phyloP scores from a whole-genome alignment of 2,888 invertebrate species.

The Apotomis betuletana region DNA sequence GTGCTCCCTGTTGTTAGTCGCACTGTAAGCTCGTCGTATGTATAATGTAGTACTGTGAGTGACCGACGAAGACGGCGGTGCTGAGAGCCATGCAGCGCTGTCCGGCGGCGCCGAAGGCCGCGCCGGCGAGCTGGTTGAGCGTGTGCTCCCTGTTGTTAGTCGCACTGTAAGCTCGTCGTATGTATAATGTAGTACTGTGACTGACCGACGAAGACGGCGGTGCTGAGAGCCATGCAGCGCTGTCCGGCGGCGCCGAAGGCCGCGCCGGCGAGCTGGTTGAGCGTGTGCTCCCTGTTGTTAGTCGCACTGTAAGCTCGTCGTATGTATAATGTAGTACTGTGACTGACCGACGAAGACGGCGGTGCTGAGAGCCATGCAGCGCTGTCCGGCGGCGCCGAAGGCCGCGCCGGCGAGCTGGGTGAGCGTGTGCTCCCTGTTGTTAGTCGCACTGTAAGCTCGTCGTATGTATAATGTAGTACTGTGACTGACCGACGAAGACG shows the following conservation, averaged over 20 bases:
- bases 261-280: slow-evolving; percentile 96
- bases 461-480: no score
- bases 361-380: slow-evolving; percentile 89
- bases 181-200: no score
- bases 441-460: slow-evolving; percentile 82
- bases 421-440: slow-evolving; percentile 97
- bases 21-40: no score
- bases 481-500: no score
- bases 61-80: slow-evolving; percentile 57
- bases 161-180: no score
- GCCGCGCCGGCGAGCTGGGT: slow-evolving; percentile 97
- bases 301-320: slow-evolving; percentile 76
- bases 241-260: slow-evolving; percentile 99
- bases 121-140: slow-evolving; percentile 95
- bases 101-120: slow-evolving; percentile 99
- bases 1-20: slow-evolving; percentile 87
- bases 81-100: slow-evolving; percentile 92
- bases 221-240: slow-evolving; percentile 90
- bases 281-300: slow-evolving; percentile 97
- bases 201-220: slow-evolving; percentile 74
- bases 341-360: slow-evolving; percentile 74
- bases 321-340: no score
- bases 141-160: slow-evolving; percentile 90
- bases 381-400: slow-evolving; percentile 99
- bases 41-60: slow-evolving; percentile 74